Conservation (phyloP, 2,797 vertebrate species). For the Mycteria americana region DNA sequence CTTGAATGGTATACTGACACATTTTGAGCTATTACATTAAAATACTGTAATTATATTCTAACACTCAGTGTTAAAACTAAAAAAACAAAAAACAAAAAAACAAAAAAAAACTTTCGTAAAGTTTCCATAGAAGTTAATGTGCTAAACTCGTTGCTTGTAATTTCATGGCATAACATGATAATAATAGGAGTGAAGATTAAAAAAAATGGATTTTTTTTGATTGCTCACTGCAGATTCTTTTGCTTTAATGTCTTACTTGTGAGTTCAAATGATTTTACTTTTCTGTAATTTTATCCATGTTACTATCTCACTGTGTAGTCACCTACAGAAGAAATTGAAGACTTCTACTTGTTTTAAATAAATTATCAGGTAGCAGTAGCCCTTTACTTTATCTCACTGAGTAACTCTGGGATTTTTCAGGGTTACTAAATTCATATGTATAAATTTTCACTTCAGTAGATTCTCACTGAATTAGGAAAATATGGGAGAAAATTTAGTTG, state of each 20-base stretch:
- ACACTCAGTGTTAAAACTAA: not conserved
- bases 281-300: not conserved
- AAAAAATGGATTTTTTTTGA: not conserved
- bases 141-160: not conserved
- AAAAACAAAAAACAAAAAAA: not conserved
- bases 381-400: not conserved
- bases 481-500: not conserved
- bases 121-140: not conserved
- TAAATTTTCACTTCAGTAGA: not conserved
- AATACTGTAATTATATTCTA: not conserved
- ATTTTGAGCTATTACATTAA: not conserved
- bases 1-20: not conserved
- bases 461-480: not conserved
- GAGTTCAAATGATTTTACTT: not conserved
- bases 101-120: accelerated
- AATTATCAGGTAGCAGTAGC: not conserved
- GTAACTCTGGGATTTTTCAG: not conserved
- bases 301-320: not conserved
- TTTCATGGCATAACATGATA: accelerated
- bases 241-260: not conserved
- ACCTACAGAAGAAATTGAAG: not conserved
- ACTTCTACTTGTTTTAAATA: not conserved
- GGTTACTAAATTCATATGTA: not conserved
- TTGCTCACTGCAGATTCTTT: not conserved
- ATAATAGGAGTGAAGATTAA: not conserved